Base-by-base conservation (phyloP, 2,113 vertebrate species). In the Callorhinus ursinus region DNA sequence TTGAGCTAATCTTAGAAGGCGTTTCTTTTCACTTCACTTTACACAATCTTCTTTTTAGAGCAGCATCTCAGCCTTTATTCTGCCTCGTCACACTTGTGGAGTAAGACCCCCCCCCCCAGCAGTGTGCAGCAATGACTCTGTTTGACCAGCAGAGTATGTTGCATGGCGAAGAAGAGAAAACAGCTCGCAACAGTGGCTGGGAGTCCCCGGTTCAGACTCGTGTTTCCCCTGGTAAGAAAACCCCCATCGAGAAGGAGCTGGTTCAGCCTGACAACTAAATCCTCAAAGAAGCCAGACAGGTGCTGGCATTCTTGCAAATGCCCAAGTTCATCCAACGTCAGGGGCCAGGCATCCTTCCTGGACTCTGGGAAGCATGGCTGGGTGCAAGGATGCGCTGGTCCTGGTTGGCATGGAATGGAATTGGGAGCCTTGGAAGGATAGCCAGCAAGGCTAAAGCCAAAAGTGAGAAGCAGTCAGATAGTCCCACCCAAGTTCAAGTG, bases 61-160 rank as follows among this genome's bases (percentile, higher is more conserved):
- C 36, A 22, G 33, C 36, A 1, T 24, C 67, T 67, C 59, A 3
- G 46, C 14, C 39, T 28, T 65, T n/a, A 13, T 53, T 49, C 65
- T 86, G 79, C 39, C 26, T 49, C 4, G 22, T 36, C 71, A 12
- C 8, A 65, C 42, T 12, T 88, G 5, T 77, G 14, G n/a, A 84
- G 19, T 39, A 46, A 93, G 76, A 63, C 14, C 26, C 22, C 2
- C 24, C 15, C 24, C 15, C 83, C 53, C 51, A 5, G 15, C 5
- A 80, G 55, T 18, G 15, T 26, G n/a, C 28, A 7, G 69, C 0
- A 0, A 22, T 11, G 14, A 21, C 36, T 80, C 10, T 51, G 1
- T 31, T 13, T 8, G 16, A 15, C 74, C 4, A 6, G 61, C 9
- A 28, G 22, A 13, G 31, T 33, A 9, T 3, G 15, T 31, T 31